Evolutionary conservation across 2,797 vertebrate genomes (phyloP).

Genomic region (Ataeniobius toweri): DNA sequence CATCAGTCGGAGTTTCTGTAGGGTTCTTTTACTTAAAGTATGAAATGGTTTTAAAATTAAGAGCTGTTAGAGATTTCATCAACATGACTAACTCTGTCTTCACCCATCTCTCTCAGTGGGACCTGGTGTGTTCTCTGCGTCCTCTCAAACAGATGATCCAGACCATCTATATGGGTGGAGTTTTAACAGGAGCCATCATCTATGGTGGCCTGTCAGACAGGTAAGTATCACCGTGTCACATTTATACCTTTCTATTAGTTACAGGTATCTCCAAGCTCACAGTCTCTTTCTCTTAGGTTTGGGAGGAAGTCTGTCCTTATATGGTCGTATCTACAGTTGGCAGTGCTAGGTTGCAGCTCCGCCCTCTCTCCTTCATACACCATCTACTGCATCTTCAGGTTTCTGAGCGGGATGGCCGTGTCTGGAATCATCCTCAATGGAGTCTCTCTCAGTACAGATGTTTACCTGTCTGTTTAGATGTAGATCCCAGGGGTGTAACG

Average conservation of each 20-base stretch:
- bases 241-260: not conserved
- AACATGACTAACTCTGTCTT: not conserved
- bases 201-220: slow-evolving; percentile 80
- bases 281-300: slow-evolving; percentile 53
- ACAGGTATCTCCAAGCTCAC: not conserved
- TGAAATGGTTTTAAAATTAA: no score
- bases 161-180: slow-evolving; percentile 83
- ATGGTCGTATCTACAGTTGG: slow-evolving; percentile 69
- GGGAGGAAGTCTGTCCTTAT: slow-evolving; percentile 65
- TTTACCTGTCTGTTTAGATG: not conserved
- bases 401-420: slow-evolving; percentile 83
- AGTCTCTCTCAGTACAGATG: slow-evolving; percentile 81
- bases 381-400: slow-evolving; percentile 83
- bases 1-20: no score
- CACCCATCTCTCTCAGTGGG: slow-evolving; percentile 65
- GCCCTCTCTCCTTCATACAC: slow-evolving; percentile 78
- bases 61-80: no score
- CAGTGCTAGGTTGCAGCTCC: slow-evolving; percentile 48
- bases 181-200: slow-evolving; percentile 78
- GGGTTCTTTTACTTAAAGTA: no score
- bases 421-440: slow-evolving; percentile 86
- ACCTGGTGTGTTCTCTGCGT: slow-evolving; percentile 76
- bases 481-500: no score
- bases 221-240: slow-evolving; percentile 40
- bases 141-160: slow-evolving; percentile 84